Conservation (phyloP, 2,797 vertebrate genomes). For the Eulemur rubriventer region DNA sequence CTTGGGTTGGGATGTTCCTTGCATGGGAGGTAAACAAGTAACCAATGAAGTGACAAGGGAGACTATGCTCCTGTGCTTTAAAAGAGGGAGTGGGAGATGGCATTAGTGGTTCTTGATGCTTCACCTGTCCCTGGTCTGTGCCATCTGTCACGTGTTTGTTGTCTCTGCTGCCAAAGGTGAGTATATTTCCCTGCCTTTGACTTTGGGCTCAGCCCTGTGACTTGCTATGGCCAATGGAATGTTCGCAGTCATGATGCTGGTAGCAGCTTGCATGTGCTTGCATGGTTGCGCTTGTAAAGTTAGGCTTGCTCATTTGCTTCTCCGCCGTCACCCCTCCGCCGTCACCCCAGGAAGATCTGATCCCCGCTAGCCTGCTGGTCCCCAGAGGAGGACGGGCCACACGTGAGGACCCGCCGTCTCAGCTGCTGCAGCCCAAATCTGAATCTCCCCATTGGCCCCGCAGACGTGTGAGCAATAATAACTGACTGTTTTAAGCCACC, state of each 20-base stretch:
- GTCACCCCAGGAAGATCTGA: not conserved
- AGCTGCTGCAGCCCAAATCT: not conserved
- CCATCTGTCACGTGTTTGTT: not conserved
- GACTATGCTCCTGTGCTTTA: not conserved
- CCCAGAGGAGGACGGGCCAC: not conserved
- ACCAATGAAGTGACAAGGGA: not conserved
- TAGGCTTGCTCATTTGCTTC: not conserved
- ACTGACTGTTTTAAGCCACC: not conserved
- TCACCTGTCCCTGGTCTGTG: rapidly evolving
- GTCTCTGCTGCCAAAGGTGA: not conserved
- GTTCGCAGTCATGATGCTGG: not conserved
- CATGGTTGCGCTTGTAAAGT: not conserved
- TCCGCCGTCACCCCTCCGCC: not conserved
- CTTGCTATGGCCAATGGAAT: not conserved
- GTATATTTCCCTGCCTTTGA: not conserved
- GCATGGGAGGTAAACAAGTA: not conserved
- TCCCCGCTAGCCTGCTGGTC: not conserved
- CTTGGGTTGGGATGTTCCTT: not conserved
- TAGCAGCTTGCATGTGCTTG: not conserved
- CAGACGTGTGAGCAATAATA: not conserved
- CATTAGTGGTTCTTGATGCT: not conserved
- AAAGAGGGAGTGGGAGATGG: not conserved
- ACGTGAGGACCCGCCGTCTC: rapidly evolving
- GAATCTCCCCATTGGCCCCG: not conserved
- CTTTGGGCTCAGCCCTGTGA: not conserved